Base-by-base conservation (phyloP, 2,797 vertebrate species). In the Scolopax rusticola region DNA sequence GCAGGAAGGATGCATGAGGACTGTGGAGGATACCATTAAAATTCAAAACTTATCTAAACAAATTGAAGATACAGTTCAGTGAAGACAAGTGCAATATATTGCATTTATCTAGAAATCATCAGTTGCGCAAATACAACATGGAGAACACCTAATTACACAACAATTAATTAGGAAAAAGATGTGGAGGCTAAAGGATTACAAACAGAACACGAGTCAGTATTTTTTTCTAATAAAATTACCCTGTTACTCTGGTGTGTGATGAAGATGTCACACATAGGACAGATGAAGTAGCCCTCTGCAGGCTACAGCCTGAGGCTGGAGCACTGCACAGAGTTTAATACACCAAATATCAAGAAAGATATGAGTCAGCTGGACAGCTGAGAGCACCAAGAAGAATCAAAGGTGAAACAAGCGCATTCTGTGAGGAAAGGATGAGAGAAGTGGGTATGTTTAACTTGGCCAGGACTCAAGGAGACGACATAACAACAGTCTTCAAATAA, bases 311-410 rank as follows among this genome's bases (percentile, higher is more conserved):
- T 32, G 51, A 63, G 91, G 57, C 82, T 95, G 83, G 41, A 90
- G 48, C 53, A 30, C 60, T 47, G 65, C 8, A 14, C 30, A 38
- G 79, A 85, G 53, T 61, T 90, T 30, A 91, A 88, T 71, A 74
- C 77, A 85, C 32, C 48, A 61, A 93, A 74, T 36, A 73, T 65
- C 69, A 61, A 27, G 41, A 32, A 90, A 73, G 24, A 54, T 61
- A 15, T 4, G 4, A 89, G 57, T 71, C 80, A 84, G n/a, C 61
- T 84, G 86, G 40, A 79, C 47, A 87, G 74, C 54, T 63, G 59
- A 87, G 63, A 87, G 63, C 80, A 90, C 71, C 79, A 83, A 64
- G 63, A 76, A 51, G 7, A n/a, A 87, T 41, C 86, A 92, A 89
- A 90, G 63, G 43, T 63, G 81, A 36, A 36, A 36, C 36, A 36